Evolutionary conservation across 2,797 vertebrate species (phyloP).

Genomic region (Phoeniculus purpureus): DNA sequence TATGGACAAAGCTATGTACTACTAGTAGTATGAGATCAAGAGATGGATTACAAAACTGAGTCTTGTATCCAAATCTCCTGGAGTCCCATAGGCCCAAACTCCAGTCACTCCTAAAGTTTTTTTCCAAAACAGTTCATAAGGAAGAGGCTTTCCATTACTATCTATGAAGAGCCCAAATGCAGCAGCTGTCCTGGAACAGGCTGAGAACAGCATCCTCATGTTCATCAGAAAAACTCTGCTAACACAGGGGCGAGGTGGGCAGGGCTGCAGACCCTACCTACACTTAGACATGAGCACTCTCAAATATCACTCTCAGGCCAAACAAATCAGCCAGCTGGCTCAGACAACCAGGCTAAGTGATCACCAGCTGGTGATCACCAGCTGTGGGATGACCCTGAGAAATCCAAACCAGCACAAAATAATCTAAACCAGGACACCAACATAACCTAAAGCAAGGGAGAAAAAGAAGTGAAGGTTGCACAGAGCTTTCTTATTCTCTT

Average conservation of each 20-base stretch:
- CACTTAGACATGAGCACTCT: neutral
- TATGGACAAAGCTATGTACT: neutral
- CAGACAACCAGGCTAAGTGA: neutral
- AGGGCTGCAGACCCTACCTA: neutral
- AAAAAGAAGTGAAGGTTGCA: neutral
- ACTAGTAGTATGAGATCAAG: neutral
- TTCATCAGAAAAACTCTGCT: neutral
- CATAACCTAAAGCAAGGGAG: neutral
- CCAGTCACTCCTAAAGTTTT: neutral
- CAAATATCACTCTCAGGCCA: neutral
- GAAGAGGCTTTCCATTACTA: neutral
- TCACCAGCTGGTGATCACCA: neutral
- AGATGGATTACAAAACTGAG: neutral
- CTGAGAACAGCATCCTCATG: neutral
- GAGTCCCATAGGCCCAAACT: neutral
- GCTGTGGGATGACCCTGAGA: too few relatives aligned
- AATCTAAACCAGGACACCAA: neutral
- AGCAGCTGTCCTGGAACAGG: neutral
- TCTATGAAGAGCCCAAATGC: neutral
- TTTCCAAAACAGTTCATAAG: neutral
- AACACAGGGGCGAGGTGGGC: neutral
- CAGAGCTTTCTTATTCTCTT: neutral
- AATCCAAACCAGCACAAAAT: too few relatives aligned
- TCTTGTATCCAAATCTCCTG: neutral
- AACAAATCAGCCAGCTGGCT: neutral